Evolutionary conservation across 1,140 invertebrate species (phyloP).

Genomic region (Aphaenogaster floridana): DNA sequence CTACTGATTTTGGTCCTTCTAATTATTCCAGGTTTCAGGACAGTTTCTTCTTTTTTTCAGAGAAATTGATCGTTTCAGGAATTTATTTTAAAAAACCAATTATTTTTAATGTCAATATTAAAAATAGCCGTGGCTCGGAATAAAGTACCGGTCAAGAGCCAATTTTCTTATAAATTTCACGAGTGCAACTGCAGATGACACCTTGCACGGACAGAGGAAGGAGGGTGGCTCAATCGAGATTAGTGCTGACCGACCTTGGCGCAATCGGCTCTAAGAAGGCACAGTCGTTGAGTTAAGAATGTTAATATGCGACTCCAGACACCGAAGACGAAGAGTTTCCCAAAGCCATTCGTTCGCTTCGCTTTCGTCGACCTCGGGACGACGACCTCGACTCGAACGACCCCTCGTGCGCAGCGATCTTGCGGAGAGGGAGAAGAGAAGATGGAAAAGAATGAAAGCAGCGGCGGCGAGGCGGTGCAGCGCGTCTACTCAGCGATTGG

Average conservation of each 20-base stretch:
- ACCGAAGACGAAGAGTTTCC: constrained; percentile 33
- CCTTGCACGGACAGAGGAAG: background rate
- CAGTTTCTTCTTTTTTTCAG: background rate
- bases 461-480: constrained; percentile 35
- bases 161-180: background rate
- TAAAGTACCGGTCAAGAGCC: background rate
- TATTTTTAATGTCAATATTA: background rate
- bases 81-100: background rate
- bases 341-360: constrained; percentile 44
- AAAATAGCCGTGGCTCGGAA: background rate
- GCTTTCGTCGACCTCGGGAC: constrained; percentile 26
- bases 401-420: constrained; percentile 45
- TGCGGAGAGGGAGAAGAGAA: constrained; percentile 50
- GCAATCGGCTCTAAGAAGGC: constrained; percentile 55
- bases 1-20: background rate
- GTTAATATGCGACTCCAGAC: constrained; percentile 47
- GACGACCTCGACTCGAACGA: constrained; percentile 52
- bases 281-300: constrained; percentile 63
- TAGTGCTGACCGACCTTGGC: constrained; percentile 16
- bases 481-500: constrained; percentile 32
- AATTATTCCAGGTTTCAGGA: background rate
- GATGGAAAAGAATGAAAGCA: constrained; percentile 49
- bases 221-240: background rate
- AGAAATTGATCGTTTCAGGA: background rate
- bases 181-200: background rate